Percentiles rank a stretch among this genome's conserved stretches.
phyloP scores from a whole-genome alignment of 1,140 invertebrate species.

The Tachypleus tridentatus region DNA sequence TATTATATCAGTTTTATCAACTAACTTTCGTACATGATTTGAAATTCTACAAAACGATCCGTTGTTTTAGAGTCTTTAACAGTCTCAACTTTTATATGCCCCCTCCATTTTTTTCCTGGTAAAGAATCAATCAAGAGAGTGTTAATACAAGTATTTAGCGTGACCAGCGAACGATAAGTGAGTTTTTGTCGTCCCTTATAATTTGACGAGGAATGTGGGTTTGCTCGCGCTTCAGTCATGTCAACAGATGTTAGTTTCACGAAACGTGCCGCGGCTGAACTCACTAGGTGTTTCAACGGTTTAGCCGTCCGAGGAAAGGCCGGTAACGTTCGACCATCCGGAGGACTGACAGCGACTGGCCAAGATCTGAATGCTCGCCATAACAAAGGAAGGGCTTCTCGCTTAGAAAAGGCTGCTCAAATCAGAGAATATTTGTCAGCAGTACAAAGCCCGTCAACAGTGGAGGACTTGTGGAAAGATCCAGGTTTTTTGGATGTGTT shows the following conservation, averaged over 20 bases:
- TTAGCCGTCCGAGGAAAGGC: slow-evolving; percentile 44
- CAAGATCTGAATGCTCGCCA: not conserved
- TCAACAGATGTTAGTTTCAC: slow-evolving; percentile 27
- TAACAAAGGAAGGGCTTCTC: not conserved
- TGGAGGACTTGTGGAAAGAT: slow-evolving; percentile 64
- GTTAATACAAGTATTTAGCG: too few relatives aligned
- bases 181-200: too few relatives aligned
- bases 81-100: too few relatives aligned
- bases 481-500: slow-evolving; percentile 68
- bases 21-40: too few relatives aligned
- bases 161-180: too few relatives aligned
- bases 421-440: not conserved
- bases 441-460: slow-evolving; percentile 16
- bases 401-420: not conserved
- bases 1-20: too few relatives aligned
- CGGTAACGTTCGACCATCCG: slow-evolving; percentile 45
- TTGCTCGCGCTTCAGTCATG: slow-evolving; percentile 8
- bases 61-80: too few relatives aligned
- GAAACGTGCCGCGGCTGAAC: slow-evolving; percentile 72
- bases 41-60: too few relatives aligned
- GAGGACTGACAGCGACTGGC: not conserved
- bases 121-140: too few relatives aligned
- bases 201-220: too few relatives aligned
- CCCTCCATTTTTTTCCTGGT: too few relatives aligned
- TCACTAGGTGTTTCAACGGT: slow-evolving; percentile 74